phyloP scores from a whole-genome alignment of 2,797 vertebrate species.

The Acrocephalus scirpaceus region DNA sequence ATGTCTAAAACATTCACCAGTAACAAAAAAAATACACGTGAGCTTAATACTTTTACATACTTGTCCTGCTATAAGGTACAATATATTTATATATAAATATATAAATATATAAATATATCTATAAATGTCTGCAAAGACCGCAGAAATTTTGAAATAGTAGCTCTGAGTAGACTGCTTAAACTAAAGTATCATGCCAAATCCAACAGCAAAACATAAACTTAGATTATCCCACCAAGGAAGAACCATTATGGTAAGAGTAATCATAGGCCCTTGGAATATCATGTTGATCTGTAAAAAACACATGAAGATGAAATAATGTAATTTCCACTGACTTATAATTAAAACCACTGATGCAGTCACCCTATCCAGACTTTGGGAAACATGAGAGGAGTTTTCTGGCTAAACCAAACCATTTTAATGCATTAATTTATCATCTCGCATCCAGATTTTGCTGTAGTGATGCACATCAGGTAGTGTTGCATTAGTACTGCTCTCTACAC shows the following conservation, averaged over 20 bases:
- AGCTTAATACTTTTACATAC: not conserved
- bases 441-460: not conserved
- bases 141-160: not conserved
- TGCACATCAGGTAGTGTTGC: not conserved
- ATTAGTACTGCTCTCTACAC: not conserved
- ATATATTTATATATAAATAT: not conserved
- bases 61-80: not conserved
- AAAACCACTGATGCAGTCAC: slow-evolving; percentile 58
- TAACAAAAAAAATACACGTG: not conserved
- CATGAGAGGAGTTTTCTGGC: not conserved
- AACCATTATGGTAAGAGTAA: slow-evolving; percentile 8
- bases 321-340: slow-evolving; percentile 55
- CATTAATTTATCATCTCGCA: not conserved
- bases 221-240: slow-evolving; percentile 43
- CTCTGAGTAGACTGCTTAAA: slow-evolving; percentile 6
- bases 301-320: not conserved
- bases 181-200: slow-evolving; percentile 8
- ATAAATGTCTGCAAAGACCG: not conserved
- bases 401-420: not conserved
- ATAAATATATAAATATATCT: not conserved
- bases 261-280: not conserved
- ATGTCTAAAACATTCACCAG: not conserved
- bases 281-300: slow-evolving; percentile 31
- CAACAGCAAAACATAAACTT: slow-evolving; percentile 2
- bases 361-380: slow-evolving; percentile 32